Base-by-base conservation (phyloP, 2,797 vertebrate genomes). In the Heliangelus exortis region DNA sequence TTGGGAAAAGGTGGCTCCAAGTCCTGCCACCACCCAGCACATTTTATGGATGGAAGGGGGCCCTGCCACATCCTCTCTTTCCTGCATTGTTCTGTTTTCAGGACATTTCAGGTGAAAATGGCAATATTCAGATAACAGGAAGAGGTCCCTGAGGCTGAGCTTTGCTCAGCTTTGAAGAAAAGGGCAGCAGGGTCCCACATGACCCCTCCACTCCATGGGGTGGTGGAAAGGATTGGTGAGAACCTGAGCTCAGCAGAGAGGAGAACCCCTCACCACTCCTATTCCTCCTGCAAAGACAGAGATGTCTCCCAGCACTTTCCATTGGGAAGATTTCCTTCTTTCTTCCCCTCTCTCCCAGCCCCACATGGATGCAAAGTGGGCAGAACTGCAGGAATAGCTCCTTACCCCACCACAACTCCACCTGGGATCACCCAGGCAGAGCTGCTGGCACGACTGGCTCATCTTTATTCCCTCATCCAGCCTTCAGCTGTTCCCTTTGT, bases 151-250 rank as follows among this genome's bases (percentile, higher is more conserved):
- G 28, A 84, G 34, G 6, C 14, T 82, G 50, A 61, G 21, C 6
- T 67, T 90, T 36, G 31, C 25, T 73, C 21, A 80, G 26, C 43
- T 68, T 33, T 75, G 57, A 74, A 57, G 73, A 33, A 74, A 55
- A 90, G 4, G 18, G 19, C 45, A 76, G 28, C 0, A 2, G 5
- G 6, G 45, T 71, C 21, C 33, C 23, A 18, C 0, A 0, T n/a
- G 41, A 59, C 12, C 43, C 31, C 33, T 92, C 25, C 4, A 1
- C 6, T 5, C 15, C 18, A 12, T 2, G 9, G 20, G 14, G 89
- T 2, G 5, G 12, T 33, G 55, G 53, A 83, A 80, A 16, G 17
- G 23, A 55, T 67, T 68, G 65, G 31, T 59, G 81, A 87, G 31
- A 33, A 67, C 28, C 23, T 69, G 43, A 55, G 15, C 4, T 31